Evolutionary conservation across 2,888 invertebrate species (phyloP).

Genomic region (Drosophila pseudotalamancana): DNA sequence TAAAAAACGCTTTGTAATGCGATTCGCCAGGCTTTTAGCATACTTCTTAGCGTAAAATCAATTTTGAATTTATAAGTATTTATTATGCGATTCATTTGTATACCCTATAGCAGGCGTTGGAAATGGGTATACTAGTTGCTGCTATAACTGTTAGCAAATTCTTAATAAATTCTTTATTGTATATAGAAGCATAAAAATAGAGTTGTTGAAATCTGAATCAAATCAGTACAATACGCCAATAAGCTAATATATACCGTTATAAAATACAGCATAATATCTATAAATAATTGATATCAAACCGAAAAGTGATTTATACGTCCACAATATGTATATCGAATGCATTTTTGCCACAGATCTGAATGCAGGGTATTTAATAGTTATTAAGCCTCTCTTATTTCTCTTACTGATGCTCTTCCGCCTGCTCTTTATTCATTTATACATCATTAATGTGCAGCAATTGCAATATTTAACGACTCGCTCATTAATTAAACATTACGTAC

Average conservation of each 20-base stretch:
- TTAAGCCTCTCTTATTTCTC: not conserved
- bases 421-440: slow-evolving; percentile 37
- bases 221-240: too few relatives aligned
- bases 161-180: too few relatives aligned
- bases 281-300: too few relatives aligned
- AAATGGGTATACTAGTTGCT: not conserved
- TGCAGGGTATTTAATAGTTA: not conserved
- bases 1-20: slow-evolving; percentile 12
- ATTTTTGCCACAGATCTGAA: not conserved
- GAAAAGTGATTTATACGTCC: too few relatives aligned
- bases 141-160: too few relatives aligned
- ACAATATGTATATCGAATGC: too few relatives aligned
- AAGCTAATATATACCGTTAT: too few relatives aligned
- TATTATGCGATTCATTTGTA: not conserved
- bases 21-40: slow-evolving; percentile 27
- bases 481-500: slow-evolving; percentile 73
- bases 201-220: too few relatives aligned
- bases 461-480: slow-evolving; percentile 57
- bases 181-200: too few relatives aligned
- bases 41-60: slow-evolving; percentile 7
- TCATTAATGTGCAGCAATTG: slow-evolving; percentile 45
- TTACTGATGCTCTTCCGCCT: not conserved
- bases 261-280: too few relatives aligned
- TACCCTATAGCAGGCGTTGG: not conserved
- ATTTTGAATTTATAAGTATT: not conserved